Conservation (phyloP, 1,140 invertebrate genomes). For the Eufriesea mexicana region DNA sequence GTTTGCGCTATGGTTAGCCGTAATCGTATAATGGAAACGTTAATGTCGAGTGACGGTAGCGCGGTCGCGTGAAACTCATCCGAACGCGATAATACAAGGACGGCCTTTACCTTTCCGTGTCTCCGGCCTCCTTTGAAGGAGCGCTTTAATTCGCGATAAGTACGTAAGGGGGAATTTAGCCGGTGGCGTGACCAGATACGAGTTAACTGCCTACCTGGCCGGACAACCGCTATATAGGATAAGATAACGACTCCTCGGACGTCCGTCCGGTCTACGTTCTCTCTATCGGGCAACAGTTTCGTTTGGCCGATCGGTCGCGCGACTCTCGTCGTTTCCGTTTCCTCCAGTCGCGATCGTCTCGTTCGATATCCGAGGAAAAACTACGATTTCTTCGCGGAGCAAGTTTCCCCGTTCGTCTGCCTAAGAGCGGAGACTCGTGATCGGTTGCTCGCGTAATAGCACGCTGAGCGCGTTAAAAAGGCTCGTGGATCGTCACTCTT, state of each 20-base stretch:
- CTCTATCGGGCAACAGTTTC: constrained; percentile 64
- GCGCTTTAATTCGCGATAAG: constrained; percentile 62
- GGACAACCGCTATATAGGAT: constrained; percentile 58
- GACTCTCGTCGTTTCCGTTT: background rate
- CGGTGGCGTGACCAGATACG: constrained; percentile 69
- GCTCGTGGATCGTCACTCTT: background rate
- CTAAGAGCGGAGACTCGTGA: too few species aligned
- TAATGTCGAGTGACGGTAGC: constrained; percentile 62
- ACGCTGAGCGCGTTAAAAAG: background rate
- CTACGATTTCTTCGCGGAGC: too few species aligned
- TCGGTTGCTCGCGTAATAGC: constrained; percentile 12
- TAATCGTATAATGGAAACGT: constrained; percentile 64
- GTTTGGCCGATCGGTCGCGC: constrained; percentile 48
- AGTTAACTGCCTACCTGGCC: constrained; percentile 51
- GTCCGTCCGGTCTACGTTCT: constrained; percentile 40
- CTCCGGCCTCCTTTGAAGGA: constrained; percentile 51
- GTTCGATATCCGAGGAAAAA: background rate
- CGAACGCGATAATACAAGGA: constrained; percentile 61
- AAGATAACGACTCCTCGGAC: constrained; percentile 61
- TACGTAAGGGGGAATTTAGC: constrained; percentile 48
- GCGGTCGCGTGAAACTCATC: constrained; percentile 60
- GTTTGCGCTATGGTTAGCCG: background rate
- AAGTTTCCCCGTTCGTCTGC: too few species aligned
- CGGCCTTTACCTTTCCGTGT: constrained; percentile 65
- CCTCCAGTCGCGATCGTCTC: background rate